Base-by-base conservation (phyloP, 2,888 invertebrate genomes). In the Trichacis sp. region DNA sequence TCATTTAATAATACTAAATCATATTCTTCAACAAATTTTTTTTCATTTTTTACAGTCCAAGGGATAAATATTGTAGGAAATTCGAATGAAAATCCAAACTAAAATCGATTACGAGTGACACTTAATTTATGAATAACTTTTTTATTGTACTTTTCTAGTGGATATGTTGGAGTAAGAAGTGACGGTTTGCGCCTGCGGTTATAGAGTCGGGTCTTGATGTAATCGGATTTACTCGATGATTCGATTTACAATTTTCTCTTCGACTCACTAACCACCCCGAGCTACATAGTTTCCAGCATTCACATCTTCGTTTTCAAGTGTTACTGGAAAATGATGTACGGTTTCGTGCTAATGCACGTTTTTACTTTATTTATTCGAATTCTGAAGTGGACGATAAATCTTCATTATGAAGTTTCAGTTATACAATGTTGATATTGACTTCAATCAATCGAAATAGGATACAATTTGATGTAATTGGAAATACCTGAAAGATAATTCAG, bases 161-260 rank as follows among this genome's bases (percentile, higher is more conserved):
- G 63, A 57, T 48, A 49, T 49, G 53, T 55, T 53, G 45, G 50
- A 51, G 43, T 48, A 48, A 42, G 42, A 51, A 60, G 58, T 54
- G 61, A 40, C 45, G 52, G 48, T 48, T 29, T 58, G 60, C 53
- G 69, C 74, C 72, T 73, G 75, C 73, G 74, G 74, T 75, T 75
- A 73, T 71, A 64, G 67, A 72, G 71, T 71, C 70, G 63, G 64
- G 71, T 70, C 70, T 68, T 67, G 69, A 62, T 68, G 74, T 78
- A 78, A 77, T 78, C 77, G 74, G 76, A 78, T 78, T 77, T 77
- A 68, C 66, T 61, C 69, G 72, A 69, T 78, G 78, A 78, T 78
- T 78, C 78, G 76, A 78, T 78, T 78, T 76, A 75, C 77, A 76
- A 77, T 78, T 78, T 78, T 77, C 78, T 76, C 73, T 67, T 69